phyloP scores from a whole-genome alignment of 1,140 invertebrate genomes.

The Atta texana region DNA sequence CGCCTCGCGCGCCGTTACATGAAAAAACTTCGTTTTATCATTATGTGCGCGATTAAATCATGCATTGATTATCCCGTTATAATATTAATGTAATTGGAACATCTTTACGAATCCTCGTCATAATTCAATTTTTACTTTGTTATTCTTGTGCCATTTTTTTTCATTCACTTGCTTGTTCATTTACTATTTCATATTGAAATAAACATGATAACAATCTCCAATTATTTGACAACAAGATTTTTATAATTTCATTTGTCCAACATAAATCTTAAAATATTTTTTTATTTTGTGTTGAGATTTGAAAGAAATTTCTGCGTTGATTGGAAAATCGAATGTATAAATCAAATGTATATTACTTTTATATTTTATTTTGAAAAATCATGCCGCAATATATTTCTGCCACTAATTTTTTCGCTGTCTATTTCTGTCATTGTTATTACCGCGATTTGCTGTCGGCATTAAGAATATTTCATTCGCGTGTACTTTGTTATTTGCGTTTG shows the following conservation, averaged over 20 bases:
- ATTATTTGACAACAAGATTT: neutral
- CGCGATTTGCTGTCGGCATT: constrained; percentile 24
- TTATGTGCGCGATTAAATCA: neutral
- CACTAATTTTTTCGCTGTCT: constrained; percentile 31
- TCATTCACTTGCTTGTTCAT: too few species aligned
- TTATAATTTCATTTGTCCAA: too few species aligned
- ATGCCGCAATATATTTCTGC: neutral
- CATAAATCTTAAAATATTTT: neutral
- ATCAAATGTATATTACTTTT: neutral
- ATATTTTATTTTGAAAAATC: neutral
- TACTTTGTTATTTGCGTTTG: constrained; percentile 58
- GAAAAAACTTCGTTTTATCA: constrained; percentile 25
- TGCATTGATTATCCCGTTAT: constrained; percentile 15
- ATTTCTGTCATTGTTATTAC: constrained; percentile 29
- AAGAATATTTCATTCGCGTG: constrained; percentile 57
- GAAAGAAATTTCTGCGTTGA: constrained; percentile 5
- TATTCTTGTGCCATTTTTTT: neutral
- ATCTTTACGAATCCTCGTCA: neutral
- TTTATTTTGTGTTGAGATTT: neutral
- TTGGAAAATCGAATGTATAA: constrained; percentile 11
- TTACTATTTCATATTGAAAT: neutral
- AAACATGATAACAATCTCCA: neutral
- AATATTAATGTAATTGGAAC: constrained; percentile 1
- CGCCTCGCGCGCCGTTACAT: neutral
- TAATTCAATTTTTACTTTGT: neutral